phyloP scores from a whole-genome alignment of 2,113 vertebrate genomes.

The Azemiops feae region DNA sequence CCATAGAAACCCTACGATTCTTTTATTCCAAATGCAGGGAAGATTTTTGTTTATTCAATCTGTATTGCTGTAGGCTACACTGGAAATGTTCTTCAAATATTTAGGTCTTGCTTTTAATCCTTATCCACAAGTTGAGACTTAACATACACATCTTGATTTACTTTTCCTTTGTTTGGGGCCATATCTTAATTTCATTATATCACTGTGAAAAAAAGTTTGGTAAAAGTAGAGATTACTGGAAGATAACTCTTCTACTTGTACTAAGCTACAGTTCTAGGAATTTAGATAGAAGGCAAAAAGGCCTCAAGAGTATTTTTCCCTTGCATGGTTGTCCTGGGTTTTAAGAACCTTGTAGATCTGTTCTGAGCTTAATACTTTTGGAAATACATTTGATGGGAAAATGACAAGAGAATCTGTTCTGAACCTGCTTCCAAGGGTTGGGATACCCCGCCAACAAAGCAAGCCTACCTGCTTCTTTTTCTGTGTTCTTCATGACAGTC shows the following conservation, averaged over 20 bases:
- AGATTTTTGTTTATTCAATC: not conserved
- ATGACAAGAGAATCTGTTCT: not conserved
- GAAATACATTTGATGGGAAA: not conserved
- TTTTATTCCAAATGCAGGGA: not conserved
- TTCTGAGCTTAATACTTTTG: not conserved
- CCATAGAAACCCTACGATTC: not conserved
- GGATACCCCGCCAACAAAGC: not conserved
- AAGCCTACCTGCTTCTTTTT: not conserved
- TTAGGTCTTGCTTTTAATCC: not conserved
- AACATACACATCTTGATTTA: not conserved
- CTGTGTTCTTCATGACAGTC: not conserved
- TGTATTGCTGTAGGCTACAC: not conserved
- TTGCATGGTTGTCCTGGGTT: not conserved
- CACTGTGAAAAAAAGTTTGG: not conserved
- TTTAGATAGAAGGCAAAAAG: not conserved
- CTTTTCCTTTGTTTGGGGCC: not conserved
- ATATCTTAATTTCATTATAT: not conserved
- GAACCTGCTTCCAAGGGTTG: not conserved
- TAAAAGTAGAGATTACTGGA: not conserved
- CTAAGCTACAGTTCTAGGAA: not conserved
- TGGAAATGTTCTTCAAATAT: not conserved
- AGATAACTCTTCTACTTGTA: not conserved
- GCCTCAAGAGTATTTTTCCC: not conserved
- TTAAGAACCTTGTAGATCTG: not conserved
- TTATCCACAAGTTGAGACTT: not conserved